phyloP scores from a whole-genome alignment of 2,888 invertebrate genomes.

The Drosophila multiciliata region DNA sequence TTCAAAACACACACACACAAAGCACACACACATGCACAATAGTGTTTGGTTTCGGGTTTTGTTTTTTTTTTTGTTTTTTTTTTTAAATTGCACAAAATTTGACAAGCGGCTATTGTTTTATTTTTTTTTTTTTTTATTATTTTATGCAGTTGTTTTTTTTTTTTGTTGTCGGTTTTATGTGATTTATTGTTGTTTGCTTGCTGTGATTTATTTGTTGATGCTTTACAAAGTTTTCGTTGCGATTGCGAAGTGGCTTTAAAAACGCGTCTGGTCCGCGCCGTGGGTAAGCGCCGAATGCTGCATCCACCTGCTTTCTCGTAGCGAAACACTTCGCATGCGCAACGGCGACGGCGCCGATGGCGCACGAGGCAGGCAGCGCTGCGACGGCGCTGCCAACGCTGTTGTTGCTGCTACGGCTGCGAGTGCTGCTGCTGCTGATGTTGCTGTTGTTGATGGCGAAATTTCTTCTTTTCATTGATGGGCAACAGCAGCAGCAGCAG shows the following conservation, averaged over 20 bases:
- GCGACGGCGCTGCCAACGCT: slow-evolving; percentile 29
- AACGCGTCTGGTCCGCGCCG: slow-evolving; percentile 85
- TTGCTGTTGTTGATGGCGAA: slow-evolving; percentile 55
- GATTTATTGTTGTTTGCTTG: not conserved
- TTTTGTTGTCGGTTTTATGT: not conserved
- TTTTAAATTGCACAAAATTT: not conserved
- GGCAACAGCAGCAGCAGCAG: slow-evolving; percentile 36
- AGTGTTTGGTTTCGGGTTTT: slow-evolving; percentile 16
- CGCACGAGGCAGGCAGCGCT: slow-evolving; percentile 51
- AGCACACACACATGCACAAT: slow-evolving; percentile 23
- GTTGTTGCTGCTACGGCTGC: not conserved
- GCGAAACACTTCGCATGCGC: slow-evolving; percentile 85
- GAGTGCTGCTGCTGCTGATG: slow-evolving; percentile 27
- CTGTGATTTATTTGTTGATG: slow-evolving; percentile 4
- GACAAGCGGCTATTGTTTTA: slow-evolving; percentile 1
- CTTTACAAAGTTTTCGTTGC: not conserved
- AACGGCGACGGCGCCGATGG: slow-evolving; percentile 65
- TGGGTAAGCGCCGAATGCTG: slow-evolving; percentile 85
- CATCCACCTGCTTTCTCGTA: slow-evolving; percentile 85
- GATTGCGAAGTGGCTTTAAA: slow-evolving; percentile 53
- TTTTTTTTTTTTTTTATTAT: slow-evolving; percentile 2
- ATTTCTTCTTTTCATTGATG: slow-evolving; percentile 81
- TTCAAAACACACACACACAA: slow-evolving; percentile 10
- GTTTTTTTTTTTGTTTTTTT: slow-evolving; percentile 1
- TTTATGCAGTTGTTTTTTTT: not conserved